Evolutionary conservation across 2,113 vertebrate genomes (phyloP), one percentile per base, ranked within the genome.

Genomic region (Acanthisitta chloris): DNA sequence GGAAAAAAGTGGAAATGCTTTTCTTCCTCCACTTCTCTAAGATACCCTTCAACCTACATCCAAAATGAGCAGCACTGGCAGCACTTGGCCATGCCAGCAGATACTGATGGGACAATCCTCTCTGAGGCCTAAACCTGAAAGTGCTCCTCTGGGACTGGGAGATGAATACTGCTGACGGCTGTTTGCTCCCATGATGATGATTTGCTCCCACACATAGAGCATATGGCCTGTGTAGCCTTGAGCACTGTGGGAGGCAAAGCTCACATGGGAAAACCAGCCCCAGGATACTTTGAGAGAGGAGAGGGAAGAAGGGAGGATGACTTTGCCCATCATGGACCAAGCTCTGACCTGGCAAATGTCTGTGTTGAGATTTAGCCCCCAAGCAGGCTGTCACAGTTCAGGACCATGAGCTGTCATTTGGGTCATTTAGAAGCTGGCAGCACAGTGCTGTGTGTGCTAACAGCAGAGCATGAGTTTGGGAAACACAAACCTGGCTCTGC

Each of bases 371-470:
- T 28, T 20, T 43, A 85, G 40, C 48, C n/a, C 21, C 18, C 2
- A 2, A 83, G 59, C n/a, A 43, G 52, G 19, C 42, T 78, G 59
- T 40, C 92, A 61, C 31, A 25, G 54, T 45, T 78, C 6, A 0
- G 46, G n/a, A 61, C 59, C n/a, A 46, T 24, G 46, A 58, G 21
- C 23, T 12, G 0, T 66, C 36, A 17, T 78, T 48, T 48, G 42
- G n/a, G 31, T 66, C 1, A 1, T 43, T 81, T 40, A 61, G 58
- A 74, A 80, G 31, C 36, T 6, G 6, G 54, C n/a, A 65, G 49
- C 6, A 3, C 31, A 55, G 43, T 33, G 65, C 48, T 2, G 0
- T 5, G 1, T n/a, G 40, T 49, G 72, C 29, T 31, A 26, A 29
- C 6, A 77, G 81, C 0, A 4, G 36, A 65, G 24, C 19, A 34